Base-by-base conservation (phyloP, 2,888 invertebrate genomes). In the Tridacna crocea region DNA sequence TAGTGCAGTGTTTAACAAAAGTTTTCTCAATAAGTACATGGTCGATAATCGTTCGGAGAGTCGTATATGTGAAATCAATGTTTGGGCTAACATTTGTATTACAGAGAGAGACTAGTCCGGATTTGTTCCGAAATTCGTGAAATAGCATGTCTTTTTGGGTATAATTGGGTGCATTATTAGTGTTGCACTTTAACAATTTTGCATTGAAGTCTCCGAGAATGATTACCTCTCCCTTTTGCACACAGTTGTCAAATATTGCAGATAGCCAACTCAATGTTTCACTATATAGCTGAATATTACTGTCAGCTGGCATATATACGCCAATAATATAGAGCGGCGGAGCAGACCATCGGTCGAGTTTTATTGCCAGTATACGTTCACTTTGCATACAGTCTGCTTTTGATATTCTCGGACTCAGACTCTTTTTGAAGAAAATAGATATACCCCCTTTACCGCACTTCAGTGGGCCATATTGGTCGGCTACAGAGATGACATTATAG, bases 11-110 rank as follows among this genome's bases (percentile, higher is more conserved):
- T 13, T 24, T 24, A 24, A 36, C 10, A 24, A 27, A 48, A 15
- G 63, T 46, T 13, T 47, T 66, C 55, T 76, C 76, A 55, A 76
- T n/a, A 55, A 76, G 68, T 6, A 76, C 51, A 66, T 66, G 58
- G 22, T 76, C 76, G 26, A 66, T 76, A 15, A 17, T 51, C 17
- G 66, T 36, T 51, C 48, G 47, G 22, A 15, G 47, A 15, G 66
- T 46, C 47, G 26, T 76, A 55, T 65, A 76, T 17, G 68, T 76
- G 24, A 48, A 75, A 10, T 19, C 47, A 48, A 63, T 47, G 65
- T 75, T 75, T 36, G 15, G 36, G 17, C 24, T 27, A 17, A 65
- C 17, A 46, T 19, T 17, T 17, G 27, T 72, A 17, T 55, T 47
- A 22, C 55, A 55, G 51, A 72, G 72, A 17, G 72, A 72, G 3